Evolutionary conservation across 1,140 invertebrate genomes (phyloP).

Genomic region (Stenopsyche tienmushanensis): DNA sequence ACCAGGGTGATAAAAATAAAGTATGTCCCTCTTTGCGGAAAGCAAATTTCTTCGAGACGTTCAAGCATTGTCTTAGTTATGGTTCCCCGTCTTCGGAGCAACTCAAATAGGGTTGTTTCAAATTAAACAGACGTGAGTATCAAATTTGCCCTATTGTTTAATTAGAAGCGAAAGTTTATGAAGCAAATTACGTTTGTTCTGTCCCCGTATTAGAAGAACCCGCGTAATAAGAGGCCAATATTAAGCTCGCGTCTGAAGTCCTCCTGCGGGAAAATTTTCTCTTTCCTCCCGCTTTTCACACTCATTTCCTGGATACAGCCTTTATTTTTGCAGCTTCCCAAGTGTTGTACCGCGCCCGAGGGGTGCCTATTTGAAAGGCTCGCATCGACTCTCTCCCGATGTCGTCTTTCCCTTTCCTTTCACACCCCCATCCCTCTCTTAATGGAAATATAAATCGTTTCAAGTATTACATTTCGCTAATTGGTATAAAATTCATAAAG

Average conservation of each 20-base stretch:
- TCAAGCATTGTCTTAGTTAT: neutral
- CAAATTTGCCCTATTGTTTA: conserved; percentile 23
- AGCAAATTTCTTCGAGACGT: neutral
- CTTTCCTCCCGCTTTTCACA: neutral
- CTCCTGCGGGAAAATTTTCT: neutral
- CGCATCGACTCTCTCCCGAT: neutral
- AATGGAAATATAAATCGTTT: conserved; percentile 25
- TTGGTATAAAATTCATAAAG: conserved; percentile 22
- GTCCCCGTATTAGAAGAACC: conserved; percentile 15
- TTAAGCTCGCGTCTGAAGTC: too few relatives aligned
- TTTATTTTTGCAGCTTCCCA: too few relatives aligned
- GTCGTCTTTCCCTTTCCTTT: neutral
- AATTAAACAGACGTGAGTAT: conserved; percentile 14
- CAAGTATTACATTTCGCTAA: conserved; percentile 16
- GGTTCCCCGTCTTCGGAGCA: neutral
- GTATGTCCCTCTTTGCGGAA: too few relatives aligned
- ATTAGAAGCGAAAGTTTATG: conserved; percentile 26
- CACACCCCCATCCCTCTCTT: neutral
- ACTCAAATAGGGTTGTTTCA: conserved; percentile 8
- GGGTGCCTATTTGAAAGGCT: neutral
- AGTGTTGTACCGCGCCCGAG: too few relatives aligned
- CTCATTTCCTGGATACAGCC: neutral
- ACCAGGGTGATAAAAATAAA: too few relatives aligned
- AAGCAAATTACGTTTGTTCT: conserved; percentile 21
- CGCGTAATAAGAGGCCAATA: conserved; percentile 12